phyloP scores from a whole-genome alignment of 2,113 vertebrate species.

The Passer domesticus region DNA sequence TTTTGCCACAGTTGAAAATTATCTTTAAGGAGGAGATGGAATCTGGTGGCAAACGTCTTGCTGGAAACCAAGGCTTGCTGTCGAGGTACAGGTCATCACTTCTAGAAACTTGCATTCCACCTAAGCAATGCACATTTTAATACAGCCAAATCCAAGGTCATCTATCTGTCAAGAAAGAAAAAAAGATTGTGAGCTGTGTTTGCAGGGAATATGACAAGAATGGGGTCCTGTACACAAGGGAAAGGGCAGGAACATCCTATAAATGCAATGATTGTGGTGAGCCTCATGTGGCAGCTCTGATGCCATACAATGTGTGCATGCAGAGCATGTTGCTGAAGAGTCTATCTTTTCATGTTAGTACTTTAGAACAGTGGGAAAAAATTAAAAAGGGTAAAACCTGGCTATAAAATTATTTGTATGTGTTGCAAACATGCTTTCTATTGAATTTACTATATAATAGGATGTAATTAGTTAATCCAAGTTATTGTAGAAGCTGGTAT shows the following conservation, averaged over 20 bases:
- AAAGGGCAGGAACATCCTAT: neutral
- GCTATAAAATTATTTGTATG: neutral
- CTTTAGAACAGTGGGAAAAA: neutral
- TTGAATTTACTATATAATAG: neutral
- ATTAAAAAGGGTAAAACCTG: neutral
- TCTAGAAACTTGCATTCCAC: neutral
- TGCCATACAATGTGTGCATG: neutral
- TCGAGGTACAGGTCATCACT: neutral
- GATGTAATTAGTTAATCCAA: neutral
- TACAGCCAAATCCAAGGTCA: neutral
- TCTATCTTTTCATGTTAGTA: neutral
- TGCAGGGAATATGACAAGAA: neutral
- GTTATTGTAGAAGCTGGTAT: neutral
- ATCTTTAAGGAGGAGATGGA: neutral
- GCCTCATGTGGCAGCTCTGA: neutral
- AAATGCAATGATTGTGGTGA: neutral
- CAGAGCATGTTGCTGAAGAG: neutral
- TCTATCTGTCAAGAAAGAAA: neutral
- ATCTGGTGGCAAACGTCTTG: rapidly evolving
- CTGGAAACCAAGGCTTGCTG: neutral
- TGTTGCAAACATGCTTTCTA: neutral
- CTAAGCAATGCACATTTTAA: neutral
- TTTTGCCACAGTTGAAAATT: neutral
- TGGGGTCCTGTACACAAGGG: neutral
- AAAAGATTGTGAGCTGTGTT: neutral